Evolutionary conservation across 2,113 vertebrate genomes (phyloP).

Genomic region (Strix aluco): DNA sequence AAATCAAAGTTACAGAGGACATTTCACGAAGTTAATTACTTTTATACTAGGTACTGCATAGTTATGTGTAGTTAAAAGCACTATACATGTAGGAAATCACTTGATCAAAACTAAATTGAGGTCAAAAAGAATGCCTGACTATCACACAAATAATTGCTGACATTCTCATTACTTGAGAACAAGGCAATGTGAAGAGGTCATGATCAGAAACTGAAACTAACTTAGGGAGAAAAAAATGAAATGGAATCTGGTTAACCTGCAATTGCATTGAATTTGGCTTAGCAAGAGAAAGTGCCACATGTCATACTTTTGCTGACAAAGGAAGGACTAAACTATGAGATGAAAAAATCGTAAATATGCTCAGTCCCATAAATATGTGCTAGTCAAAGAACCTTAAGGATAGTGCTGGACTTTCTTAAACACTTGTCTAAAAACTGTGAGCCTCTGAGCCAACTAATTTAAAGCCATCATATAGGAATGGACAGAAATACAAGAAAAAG

Average conservation of each 20-base stretch:
- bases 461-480: background rate
- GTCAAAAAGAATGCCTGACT: background rate
- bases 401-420: background rate
- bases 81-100: background rate
- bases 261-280: background rate
- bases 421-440: background rate
- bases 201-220: background rate
- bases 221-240: background rate
- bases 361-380: background rate
- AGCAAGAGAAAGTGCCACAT: background rate
- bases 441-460: background rate
- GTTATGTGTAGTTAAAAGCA: background rate
- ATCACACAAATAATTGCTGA: background rate
- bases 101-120: background rate
- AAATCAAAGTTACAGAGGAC: background rate
- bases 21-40: background rate
- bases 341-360: background rate
- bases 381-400: background rate
- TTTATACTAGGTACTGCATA: background rate
- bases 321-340: background rate
- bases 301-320: background rate
- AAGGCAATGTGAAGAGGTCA: background rate
- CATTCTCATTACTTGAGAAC: background rate
- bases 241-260: background rate
- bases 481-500: conserved; percentile 34